phyloP scores from a whole-genome alignment of 2,888 invertebrate genomes.

The Thyatira batis region DNA sequence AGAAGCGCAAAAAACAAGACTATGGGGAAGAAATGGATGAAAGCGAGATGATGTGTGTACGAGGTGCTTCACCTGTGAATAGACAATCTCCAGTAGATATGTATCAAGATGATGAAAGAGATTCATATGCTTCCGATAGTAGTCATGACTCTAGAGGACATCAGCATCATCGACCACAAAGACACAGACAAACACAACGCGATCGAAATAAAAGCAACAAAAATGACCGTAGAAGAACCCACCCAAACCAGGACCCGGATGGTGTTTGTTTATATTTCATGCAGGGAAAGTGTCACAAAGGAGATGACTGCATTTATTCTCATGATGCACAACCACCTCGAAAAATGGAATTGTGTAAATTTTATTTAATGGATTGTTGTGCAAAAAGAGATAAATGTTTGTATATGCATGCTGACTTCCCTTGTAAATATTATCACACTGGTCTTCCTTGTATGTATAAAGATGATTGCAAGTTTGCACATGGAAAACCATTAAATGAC shows the following conservation, averaged over 20 bases:
- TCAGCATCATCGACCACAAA: constrained; percentile 70
- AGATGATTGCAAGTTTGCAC: constrained; percentile 97
- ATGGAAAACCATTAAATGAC: constrained; percentile 92
- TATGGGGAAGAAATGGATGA: constrained; percentile 86
- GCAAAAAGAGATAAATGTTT: constrained; percentile 97
- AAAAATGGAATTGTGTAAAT: constrained; percentile 97
- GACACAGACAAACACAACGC: constrained; percentile 60
- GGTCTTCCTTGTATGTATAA: constrained; percentile 91
- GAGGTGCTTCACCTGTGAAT: constrained; percentile 87
- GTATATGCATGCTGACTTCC: constrained; percentile 98
- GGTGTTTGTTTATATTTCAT: constrained; percentile 92
- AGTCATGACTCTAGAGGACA: constrained; percentile 81
- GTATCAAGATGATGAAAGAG: constrained; percentile 78
- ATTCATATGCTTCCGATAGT: constrained; percentile 79
- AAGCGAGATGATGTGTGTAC: constrained; percentile 90
- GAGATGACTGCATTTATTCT: constrained; percentile 92
- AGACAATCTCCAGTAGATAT: constrained; percentile 53
- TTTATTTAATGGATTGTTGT: constrained; percentile 97
- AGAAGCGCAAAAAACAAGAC: constrained; percentile 82
- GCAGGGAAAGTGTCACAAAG: constrained; percentile 94
- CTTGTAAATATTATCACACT: constrained; percentile 98
- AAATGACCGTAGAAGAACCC: constrained; percentile 78
- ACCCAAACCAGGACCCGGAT: constrained; percentile 85
- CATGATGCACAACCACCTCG: constrained; percentile 92
- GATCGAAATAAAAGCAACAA: constrained; percentile 80